Evolutionary conservation across 2,797 vertebrate species (phyloP).

Genomic region (Coranthus polyacanthus): DNA sequence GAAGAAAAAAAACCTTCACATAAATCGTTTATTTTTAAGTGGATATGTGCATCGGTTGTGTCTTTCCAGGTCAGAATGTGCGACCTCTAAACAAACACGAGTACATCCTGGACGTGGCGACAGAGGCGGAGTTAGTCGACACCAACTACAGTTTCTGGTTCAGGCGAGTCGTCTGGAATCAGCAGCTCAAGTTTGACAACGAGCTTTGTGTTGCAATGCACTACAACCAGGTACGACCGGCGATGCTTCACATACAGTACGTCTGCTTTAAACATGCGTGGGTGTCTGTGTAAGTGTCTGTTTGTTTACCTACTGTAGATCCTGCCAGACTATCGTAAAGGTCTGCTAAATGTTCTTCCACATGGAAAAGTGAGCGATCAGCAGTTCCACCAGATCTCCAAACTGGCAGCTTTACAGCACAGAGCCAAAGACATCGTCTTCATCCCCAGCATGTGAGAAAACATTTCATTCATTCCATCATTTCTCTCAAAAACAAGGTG

Average conservation of each 20-base stretch:
- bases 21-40: background rate
- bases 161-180: constrained; percentile 94
- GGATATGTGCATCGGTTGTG: background rate
- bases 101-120: constrained; percentile 92
- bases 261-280: background rate
- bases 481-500: too few relatives aligned
- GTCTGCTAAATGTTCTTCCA: constrained; percentile 89
- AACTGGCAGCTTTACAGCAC: constrained; percentile 94
- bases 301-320: constrained; percentile 79
- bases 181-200: constrained; percentile 93
- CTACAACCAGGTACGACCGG: constrained; percentile 90
- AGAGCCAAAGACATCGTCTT: constrained; percentile 90
- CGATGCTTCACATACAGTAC: background rate
- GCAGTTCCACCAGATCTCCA: constrained; percentile 92
- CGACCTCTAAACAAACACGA: constrained; percentile 91
- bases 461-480: background rate
- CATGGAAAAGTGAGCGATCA: constrained; percentile 88
- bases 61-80: constrained; percentile 90
- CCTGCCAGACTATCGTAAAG: constrained; percentile 94
- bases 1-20: too few relatives aligned
- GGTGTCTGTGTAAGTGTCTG: background rate
- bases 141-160: constrained; percentile 93
- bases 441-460: constrained; percentile 89
- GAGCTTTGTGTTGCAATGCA: constrained; percentile 94
- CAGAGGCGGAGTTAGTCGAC: constrained; percentile 89